Evolutionary conservation across 2,888 invertebrate genomes (phyloP).

Genomic region (Lottia gigantea): DNA sequence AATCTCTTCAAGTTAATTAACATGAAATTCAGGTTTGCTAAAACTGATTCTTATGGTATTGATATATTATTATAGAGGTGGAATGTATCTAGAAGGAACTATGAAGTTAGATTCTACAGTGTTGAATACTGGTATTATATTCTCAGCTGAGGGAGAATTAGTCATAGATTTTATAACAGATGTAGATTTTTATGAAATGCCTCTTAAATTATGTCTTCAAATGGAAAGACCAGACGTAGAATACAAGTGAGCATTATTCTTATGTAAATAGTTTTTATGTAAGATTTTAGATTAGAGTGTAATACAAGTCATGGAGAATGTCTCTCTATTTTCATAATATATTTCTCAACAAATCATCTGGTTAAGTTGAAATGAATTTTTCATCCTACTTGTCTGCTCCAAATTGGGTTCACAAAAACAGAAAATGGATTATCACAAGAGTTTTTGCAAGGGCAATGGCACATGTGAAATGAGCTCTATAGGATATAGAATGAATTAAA

Average conservation of each 20-base stretch:
- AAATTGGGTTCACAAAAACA: too few species aligned
- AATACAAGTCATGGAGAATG: background rate
- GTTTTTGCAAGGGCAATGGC: too few species aligned
- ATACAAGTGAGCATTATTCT: slow-evolving; percentile 71
- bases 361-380: too few species aligned
- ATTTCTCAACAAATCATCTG: background rate
- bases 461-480: too few species aligned
- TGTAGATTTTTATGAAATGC: slow-evolving; percentile 80
- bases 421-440: too few species aligned
- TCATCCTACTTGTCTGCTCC: too few species aligned
- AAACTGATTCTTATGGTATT: too few species aligned
- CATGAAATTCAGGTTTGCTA: too few species aligned
- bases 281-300: background rate
- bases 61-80: slow-evolving; percentile 68
- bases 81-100: slow-evolving; percentile 76
- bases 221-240: slow-evolving; percentile 78
- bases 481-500: too few species aligned
- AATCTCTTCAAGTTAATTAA: too few species aligned
- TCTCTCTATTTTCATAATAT: slow-evolving; percentile 33
- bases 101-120: slow-evolving; percentile 76
- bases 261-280: background rate
- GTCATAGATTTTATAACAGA: slow-evolving; percentile 79
- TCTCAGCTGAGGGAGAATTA: slow-evolving; percentile 75
- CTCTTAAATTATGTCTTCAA: slow-evolving; percentile 80
- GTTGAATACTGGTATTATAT: slow-evolving; percentile 76